Evolutionary conservation across 2,797 vertebrate species (phyloP).

Genomic region (Acridotheres tristis): DNA sequence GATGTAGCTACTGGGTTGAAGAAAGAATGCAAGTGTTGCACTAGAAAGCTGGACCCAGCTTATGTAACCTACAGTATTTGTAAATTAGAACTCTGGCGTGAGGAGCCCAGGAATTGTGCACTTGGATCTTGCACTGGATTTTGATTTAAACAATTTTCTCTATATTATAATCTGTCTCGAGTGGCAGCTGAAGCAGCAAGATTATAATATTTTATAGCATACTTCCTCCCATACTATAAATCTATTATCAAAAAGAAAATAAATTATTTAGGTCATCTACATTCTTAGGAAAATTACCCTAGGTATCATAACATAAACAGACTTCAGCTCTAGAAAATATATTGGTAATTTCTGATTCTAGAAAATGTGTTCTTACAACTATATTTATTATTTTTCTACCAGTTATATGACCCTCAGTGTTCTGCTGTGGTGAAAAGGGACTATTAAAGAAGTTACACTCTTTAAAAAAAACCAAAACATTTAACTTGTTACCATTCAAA

Average conservation of each 20-base stretch:
- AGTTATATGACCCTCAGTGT: neutral
- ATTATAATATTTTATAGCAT: neutral
- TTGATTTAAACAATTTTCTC: neutral
- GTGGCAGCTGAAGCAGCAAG: neutral
- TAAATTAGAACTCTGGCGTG: neutral
- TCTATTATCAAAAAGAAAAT: neutral
- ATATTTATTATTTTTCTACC: neutral
- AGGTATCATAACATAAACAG: neutral
- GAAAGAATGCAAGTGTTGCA: neutral
- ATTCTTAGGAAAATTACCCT: neutral
- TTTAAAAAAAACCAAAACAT: accelerated
- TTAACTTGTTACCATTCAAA: neutral
- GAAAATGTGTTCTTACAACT: neutral
- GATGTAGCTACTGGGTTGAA: neutral
- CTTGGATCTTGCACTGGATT: neutral
- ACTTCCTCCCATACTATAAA: neutral
- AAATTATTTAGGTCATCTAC: neutral
- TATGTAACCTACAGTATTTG: neutral
- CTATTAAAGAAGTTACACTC: neutral
- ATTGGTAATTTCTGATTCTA: neutral
- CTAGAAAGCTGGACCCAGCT: neutral
- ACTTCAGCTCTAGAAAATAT: neutral
- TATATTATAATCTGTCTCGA: neutral
- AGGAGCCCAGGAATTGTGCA: neutral
- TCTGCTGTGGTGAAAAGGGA: neutral